These are phyloP conservation scores for Nannoperca australis DNA, from an alignment of 2,797 vertebrate species.

Conservation along the genomic window DNA sequence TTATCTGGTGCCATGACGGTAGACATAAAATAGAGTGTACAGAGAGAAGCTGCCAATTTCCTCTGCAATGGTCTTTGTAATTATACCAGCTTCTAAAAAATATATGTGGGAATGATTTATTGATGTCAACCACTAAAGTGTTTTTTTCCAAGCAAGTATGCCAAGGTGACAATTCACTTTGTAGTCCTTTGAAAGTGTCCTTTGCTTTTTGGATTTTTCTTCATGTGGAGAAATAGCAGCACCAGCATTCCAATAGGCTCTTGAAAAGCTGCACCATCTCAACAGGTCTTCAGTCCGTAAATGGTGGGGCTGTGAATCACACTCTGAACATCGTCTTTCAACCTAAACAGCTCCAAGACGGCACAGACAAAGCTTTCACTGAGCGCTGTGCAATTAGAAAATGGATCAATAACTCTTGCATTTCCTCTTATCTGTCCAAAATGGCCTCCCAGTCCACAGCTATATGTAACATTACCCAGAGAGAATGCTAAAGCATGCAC, in stretches of 20 bases:
- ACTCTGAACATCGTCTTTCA: conserved; percentile 25
- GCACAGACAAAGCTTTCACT: conserved; percentile 43
- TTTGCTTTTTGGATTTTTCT: conserved; percentile 20
- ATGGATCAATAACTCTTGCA: conserved; percentile 60
- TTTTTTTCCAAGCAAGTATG: conserved; percentile 24
- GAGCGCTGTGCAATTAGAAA: conserved; percentile 53
- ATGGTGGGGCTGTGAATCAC: conserved; percentile 35
- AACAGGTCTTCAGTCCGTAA: conserved; percentile 8
- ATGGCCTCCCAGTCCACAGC: conserved; percentile 25
- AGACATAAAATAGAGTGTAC: neutral
- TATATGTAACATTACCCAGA: conserved; percentile 37
- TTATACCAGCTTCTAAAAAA: conserved; percentile 20
- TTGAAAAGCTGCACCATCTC: conserved; percentile 18
- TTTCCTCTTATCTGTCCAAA: conserved; percentile 37
- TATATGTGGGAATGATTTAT: conserved; percentile 11
- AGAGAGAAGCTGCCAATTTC: conserved; percentile 1
- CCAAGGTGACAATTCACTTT: conserved; percentile 34
- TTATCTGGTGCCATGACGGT: neutral
- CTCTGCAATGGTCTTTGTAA: conserved; percentile 3
- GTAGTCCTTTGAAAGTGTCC: conserved; percentile 8
- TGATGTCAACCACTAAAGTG: conserved; percentile 4
- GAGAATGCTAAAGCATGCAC: conserved; percentile 16
- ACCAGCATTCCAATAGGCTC: neutral
- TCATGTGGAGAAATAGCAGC: conserved; percentile 8
- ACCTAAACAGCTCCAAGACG: conserved; percentile 28